A percentile compares a stretch with the other conserved stretches of the same genome.
These are phyloP conservation scores for Laticauda colubrina DNA, from an alignment of 2,113 vertebrate species.

Conservation along the genomic window DNA sequence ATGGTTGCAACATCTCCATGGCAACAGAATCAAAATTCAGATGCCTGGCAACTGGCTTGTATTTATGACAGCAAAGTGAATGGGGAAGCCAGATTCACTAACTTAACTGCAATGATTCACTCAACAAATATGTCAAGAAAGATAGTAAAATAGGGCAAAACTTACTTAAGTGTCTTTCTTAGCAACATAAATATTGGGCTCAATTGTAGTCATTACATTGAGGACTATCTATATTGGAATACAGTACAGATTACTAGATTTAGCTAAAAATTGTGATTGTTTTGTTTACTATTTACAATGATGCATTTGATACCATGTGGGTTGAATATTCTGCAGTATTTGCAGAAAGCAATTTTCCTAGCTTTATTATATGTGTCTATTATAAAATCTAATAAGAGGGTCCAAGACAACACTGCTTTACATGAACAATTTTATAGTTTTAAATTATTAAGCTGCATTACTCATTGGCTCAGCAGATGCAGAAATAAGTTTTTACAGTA, in stretches of 20 bases:
- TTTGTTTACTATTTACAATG: not conserved
- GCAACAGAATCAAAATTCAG: not conserved
- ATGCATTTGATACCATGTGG: not conserved
- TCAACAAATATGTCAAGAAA: not conserved
- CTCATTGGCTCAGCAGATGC: conserved; percentile 16
- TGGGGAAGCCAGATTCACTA: not conserved
- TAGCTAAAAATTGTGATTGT: not conserved
- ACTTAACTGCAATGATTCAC: not conserved
- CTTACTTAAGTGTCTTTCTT: not conserved
- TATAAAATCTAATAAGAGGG: not conserved
- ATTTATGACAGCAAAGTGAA: not conserved
- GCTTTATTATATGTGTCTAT: not conserved
- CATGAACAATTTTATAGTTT: not conserved
- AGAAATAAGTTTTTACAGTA: conserved; percentile 32
- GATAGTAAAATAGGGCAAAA: not conserved
- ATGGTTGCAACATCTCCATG: not conserved
- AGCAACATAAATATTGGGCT: not conserved
- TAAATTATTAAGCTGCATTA: conserved; percentile 42
- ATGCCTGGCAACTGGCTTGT: not conserved
- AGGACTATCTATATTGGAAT: not conserved
- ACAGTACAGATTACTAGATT: not conserved
- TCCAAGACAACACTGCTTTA: not conserved
- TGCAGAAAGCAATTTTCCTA: not conserved
- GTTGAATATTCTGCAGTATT: not conserved
- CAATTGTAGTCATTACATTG: not conserved